Conservation (phyloP, 2,797 vertebrate species). For the Sebastes kiyomatsui region DNA sequence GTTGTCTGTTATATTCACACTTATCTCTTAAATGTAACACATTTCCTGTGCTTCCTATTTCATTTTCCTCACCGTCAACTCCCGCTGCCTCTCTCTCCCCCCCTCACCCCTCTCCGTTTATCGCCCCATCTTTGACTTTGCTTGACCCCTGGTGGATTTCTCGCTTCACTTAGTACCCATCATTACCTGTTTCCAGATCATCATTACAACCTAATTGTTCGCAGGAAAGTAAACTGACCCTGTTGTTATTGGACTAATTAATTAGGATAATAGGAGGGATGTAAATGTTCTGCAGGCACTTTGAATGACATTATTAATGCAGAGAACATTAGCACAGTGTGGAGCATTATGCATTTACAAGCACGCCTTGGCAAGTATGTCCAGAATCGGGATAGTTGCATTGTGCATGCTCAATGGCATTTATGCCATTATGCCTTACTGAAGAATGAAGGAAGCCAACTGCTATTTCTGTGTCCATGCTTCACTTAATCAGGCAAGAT, state of each 20-base stretch:
- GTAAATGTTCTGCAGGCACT: conserved; percentile 63
- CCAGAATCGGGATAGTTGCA: conserved; percentile 25
- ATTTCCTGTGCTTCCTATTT: background rate
- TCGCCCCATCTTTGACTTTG: conserved; percentile 54
- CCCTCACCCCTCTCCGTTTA: conserved; percentile 17
- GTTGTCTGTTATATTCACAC: background rate
- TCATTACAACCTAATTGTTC: conserved; percentile 61
- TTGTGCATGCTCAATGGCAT: conserved; percentile 29
- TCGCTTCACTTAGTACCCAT: conserved; percentile 53
- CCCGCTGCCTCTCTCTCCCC: background rate
- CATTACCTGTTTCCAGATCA: conserved; percentile 68
- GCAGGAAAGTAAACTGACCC: conserved; percentile 62
- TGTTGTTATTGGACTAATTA: conserved; percentile 72
- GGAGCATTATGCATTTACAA: conserved; percentile 8
- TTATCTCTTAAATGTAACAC: background rate
- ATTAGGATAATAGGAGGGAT: conserved; percentile 70
- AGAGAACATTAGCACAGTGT: conserved; percentile 24
- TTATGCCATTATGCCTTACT: conserved; percentile 33
- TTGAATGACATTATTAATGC: conserved; percentile 63
- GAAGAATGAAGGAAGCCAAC: conserved; percentile 16
- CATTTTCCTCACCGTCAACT: background rate
- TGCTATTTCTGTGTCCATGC: conserved; percentile 38
- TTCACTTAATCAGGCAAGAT: conserved; percentile 49
- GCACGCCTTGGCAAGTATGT: background rate
- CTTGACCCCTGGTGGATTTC: conserved; percentile 56